Evolutionary conservation across 1,140 invertebrate genomes (phyloP), one percentile per base, ranked within the genome.

Genomic region (Drosophila ogumai): DNA sequence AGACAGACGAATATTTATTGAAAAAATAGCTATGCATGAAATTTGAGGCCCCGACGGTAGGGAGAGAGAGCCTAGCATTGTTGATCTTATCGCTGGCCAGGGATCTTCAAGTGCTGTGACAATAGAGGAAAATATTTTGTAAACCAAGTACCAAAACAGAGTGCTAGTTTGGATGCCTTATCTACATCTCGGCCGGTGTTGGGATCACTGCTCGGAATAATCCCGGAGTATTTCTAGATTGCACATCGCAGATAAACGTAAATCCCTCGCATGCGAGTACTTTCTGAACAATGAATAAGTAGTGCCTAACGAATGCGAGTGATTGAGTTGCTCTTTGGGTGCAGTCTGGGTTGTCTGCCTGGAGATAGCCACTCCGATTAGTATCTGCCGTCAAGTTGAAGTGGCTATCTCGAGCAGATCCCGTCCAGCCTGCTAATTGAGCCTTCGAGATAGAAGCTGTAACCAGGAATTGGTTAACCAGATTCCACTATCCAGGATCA

Each of bases 391-490:
- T 75, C 54, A 54, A 76, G 55, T 67, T 55, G 73, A 54, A 36
- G 40, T 54, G 52, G 34, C 55, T 59, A 76, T 54, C 40, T 50
- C 6, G 32, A 17, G 10, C 43, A 49, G 36, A 58, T 68, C 67
- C 66, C 44, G 46, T 47, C 56, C 60, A 59, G 32, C 17, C 54
- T 40, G 43, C 47, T 63, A 66, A 57, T 75, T 55, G 61, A 44
- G 12, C 22, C 31, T 15, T 17, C 31, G 25, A 84, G 63, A 77
- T 68, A 61, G 67, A 64, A 54, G 55, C 65, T 47, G 58, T 61
- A 43, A 49, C 79, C 63, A 56, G 47, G 25, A 85, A 73, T 88
- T 79, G 75, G 79, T 79, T 69, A 82, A 82, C 66, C 82, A 76
- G 82, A 86, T 77, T 76, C 43, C 38, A 19, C 47, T 82, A 88